Conservation (phyloP, 2,113 vertebrate genomes). For the Ranitomeya variabilis region DNA sequence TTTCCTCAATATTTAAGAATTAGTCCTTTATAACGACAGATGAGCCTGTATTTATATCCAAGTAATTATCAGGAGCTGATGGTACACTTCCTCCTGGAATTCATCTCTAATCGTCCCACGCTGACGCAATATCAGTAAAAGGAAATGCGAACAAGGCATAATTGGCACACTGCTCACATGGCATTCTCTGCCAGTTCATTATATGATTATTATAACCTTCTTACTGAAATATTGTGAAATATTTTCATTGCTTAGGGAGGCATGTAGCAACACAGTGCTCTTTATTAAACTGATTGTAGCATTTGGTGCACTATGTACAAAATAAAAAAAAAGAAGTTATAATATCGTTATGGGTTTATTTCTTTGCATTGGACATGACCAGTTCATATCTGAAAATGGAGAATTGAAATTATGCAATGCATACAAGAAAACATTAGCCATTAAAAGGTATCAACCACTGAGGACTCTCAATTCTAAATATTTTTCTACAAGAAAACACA, state of each 20-base stretch:
- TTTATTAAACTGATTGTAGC: neutral
- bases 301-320: neutral
- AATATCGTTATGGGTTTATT: neutral
- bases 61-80: neutral
- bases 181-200: conserved; percentile 32
- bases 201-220: neutral
- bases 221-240: conserved; percentile 41
- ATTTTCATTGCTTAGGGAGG: neutral
- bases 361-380: neutral
- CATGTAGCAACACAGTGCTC: conserved; percentile 14
- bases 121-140: conserved; percentile 29
- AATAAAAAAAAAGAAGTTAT: no score
- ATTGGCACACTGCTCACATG: conserved; percentile 2
- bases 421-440: neutral
- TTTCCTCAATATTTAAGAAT: no score
- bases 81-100: conserved; percentile 10
- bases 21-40: neutral
- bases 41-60: neutral
- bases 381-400: neutral
- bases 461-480: no score
- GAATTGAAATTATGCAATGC: neutral
- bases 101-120: conserved; percentile 17
- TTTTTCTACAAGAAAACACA: neutral
- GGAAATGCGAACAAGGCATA: conserved; percentile 23
- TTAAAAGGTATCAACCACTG: no score